Evolutionary conservation across 2,888 invertebrate genomes (phyloP), one percentile per base, ranked within the genome.

Genomic region (Leptothorax acervorum): DNA sequence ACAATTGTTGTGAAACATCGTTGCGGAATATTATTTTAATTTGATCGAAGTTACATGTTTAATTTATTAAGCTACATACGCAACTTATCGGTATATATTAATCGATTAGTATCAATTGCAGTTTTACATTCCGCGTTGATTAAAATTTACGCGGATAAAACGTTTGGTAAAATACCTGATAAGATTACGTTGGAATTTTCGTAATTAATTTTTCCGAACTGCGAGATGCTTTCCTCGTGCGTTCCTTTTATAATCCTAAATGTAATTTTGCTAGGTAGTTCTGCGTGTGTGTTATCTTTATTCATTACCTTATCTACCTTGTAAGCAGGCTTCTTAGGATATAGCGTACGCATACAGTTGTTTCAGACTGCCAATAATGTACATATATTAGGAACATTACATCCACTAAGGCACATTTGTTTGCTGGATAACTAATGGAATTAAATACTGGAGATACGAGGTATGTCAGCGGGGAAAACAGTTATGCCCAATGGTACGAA

Each of bases 391-490:
- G 73, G 48, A 39, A 81, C 51, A 60, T 60, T 81, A 71, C 73
- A 73, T 57, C 48, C 23, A 39, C 18, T 73, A 71, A 81, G 39
- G 48, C 71, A 81, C 57, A 60, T 79, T 71, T 83, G 85, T 84
- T 57, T 78, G 85, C 79, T 76, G 87, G 88, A 87, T 86, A 90
- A 86, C 90, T 87, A 89, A 87, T 90, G 89, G 87, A 88, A 90
- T 88, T 88, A 89, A 91, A 89, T 90, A 90, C 87, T 85, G 84
- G 60, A 81, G 79, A 84, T 84, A 82, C 79, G 84, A 81, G 85
- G 76, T 60, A 81, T 71, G 70, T 62, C 74, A 78, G 84, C 78
- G 87, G 86, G 86, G 86, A 86, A 90, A 87, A 87, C 85, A 86
- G 87, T 85, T 82, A 85, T 88, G 88, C 83, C 89, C 87, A 88